Percentiles rank a stretch among this genome's conserved stretches.
Evolutionary conservation across 2,797 vertebrate genomes (phyloP).

Genomic region (Pantherophis vulpinus): DNA sequence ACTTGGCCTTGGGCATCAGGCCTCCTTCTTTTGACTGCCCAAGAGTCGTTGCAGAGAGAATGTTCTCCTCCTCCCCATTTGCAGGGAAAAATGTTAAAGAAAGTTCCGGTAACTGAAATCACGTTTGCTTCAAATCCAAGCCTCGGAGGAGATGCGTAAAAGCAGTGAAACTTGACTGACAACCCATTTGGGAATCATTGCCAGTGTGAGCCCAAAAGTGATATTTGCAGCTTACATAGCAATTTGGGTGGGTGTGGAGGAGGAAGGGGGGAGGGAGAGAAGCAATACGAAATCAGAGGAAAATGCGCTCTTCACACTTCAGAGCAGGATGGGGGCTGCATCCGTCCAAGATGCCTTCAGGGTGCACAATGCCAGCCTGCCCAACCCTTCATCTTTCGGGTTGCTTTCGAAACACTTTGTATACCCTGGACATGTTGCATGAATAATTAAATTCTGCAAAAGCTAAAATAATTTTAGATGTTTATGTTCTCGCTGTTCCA

Average conservation of each 20-base stretch:
- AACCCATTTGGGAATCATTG: neutral
- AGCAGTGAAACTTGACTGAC: conserved; percentile 7
- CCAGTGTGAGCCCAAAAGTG: neutral
- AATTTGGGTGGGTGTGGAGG: neutral
- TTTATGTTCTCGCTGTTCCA: neutral
- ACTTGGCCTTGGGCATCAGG: rapidly evolving
- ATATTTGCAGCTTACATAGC: neutral
- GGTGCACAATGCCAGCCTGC: no score
- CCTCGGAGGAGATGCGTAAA: conserved; percentile 12
- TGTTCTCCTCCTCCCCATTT: neutral
- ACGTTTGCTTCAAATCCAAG: neutral
- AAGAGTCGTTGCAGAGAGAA: neutral
- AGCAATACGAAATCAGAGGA: neutral
- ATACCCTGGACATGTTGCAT: no score
- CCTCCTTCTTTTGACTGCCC: rapidly evolving
- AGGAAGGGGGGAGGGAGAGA: neutral
- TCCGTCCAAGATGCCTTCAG: neutral
- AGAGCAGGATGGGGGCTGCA: no score
- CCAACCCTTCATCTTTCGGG: neutral
- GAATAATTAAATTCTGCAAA: neutral
- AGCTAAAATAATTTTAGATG: neutral
- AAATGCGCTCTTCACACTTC: no score
- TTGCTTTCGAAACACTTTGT: neutral
- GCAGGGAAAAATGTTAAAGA: neutral
- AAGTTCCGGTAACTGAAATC: neutral